These are phyloP conservation scores for Formicarius rufipectus DNA, from an alignment of 2,113 vertebrate species.

Conservation along the genomic window DNA sequence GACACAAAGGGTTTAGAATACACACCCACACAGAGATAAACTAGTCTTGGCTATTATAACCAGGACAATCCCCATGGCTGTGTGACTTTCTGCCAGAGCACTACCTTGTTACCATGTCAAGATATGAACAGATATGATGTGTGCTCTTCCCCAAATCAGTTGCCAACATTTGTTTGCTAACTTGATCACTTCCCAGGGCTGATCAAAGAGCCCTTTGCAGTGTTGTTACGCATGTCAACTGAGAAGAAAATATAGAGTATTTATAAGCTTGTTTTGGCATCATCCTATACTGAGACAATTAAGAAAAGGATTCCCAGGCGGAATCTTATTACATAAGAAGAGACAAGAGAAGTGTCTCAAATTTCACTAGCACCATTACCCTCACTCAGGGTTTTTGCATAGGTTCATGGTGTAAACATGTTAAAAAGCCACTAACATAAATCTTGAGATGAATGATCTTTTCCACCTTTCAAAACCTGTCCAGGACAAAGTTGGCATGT, in stretches of 20 bases:
- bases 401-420: background rate
- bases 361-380: background rate
- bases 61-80: background rate
- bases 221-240: background rate
- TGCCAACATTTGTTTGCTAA: background rate
- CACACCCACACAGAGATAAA: too few relatives aligned
- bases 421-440: background rate
- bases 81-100: background rate
- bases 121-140: background rate
- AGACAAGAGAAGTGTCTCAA: background rate
- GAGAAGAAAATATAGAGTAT: background rate
- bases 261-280: background rate
- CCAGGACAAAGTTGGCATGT: background rate
- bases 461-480: background rate
- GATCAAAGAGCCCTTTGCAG: background rate
- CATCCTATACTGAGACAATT: background rate
- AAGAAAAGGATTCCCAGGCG: background rate
- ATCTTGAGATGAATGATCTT: background rate
- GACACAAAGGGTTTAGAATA: too few relatives aligned
- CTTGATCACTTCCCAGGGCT: background rate
- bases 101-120: background rate
- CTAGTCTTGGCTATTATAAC: too few relatives aligned
- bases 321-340: accelerated
- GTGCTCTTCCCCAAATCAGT: background rate
- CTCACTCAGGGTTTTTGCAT: background rate